These are phyloP conservation scores for Planiliza haematocheilus DNA, from an alignment of 2,113 vertebrate species.

Conservation along the genomic window DNA sequence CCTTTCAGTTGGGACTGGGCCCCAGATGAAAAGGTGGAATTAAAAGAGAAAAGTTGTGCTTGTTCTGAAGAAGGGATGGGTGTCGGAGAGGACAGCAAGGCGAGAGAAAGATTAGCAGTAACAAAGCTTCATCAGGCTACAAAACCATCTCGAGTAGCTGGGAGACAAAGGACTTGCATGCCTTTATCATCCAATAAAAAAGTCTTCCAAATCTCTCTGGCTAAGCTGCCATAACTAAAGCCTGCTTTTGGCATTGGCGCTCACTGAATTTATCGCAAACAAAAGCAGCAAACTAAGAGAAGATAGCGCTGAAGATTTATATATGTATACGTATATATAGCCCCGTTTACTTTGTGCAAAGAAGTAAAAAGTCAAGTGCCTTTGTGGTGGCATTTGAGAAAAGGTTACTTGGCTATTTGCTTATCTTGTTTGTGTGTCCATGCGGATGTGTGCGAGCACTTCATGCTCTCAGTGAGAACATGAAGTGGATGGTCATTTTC, in stretches of 20 bases:
- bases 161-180: slow-evolving; percentile 69
- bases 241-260: slow-evolving; percentile 55
- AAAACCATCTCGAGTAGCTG: slow-evolving; percentile 61
- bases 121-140: slow-evolving; percentile 68
- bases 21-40: slow-evolving; percentile 73
- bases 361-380: slow-evolving; percentile 57
- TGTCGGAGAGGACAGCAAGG: slow-evolving; percentile 42
- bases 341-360: slow-evolving; percentile 38
- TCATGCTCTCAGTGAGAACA: slow-evolving; percentile 33
- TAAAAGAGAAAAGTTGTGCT: slow-evolving; percentile 77
- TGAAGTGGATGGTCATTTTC: slow-evolving; percentile 44
- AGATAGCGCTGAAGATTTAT: slow-evolving; percentile 20
- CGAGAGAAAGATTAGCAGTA: slow-evolving; percentile 62
- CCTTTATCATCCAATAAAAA: slow-evolving; percentile 67
- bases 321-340: too few species aligned
- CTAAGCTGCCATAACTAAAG: slow-evolving; percentile 77
- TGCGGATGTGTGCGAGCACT: neutral
- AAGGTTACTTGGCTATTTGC: slow-evolving; percentile 66
- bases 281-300: slow-evolving; percentile 58
- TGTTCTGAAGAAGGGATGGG: slow-evolving; percentile 33
- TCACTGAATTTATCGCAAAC: slow-evolving; percentile 61
- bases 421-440: slow-evolving; percentile 49
- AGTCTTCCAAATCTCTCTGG: slow-evolving; percentile 62
- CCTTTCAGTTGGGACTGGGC: slow-evolving; percentile 61
- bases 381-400: slow-evolving; percentile 65